Evolutionary conservation across 2,113 vertebrate species (phyloP).

Genomic region (Cygnus buccinator): DNA sequence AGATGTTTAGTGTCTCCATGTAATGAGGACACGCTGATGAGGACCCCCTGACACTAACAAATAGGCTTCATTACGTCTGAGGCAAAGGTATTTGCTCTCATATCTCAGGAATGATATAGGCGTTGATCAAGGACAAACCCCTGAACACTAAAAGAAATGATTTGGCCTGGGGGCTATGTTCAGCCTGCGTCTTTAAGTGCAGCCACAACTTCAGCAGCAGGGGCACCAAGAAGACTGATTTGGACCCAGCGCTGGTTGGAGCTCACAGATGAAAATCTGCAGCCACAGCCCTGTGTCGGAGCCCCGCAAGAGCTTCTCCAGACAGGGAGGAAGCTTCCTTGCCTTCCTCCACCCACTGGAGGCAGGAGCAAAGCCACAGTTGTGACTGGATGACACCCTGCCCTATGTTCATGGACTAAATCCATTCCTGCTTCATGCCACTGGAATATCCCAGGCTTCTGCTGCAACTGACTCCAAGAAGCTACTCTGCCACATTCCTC

Average conservation of each 20-base stretch:
- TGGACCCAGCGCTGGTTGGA: rapidly evolving
- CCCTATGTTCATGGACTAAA: neutral
- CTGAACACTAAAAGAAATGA: constrained; percentile 55
- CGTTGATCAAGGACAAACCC: constrained; percentile 50
- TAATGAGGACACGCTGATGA: constrained; percentile 17
- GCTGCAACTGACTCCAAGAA: neutral
- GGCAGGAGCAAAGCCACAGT: neutral
- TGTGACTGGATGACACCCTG: neutral
- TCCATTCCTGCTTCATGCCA: neutral
- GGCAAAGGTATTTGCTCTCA: constrained; percentile 74
- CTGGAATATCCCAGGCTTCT: neutral
- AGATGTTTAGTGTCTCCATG: constrained; percentile 60
- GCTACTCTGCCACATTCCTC: neutral
- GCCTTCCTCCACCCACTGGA: rapidly evolving
- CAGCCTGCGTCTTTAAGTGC: neutral
- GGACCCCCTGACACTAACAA: constrained; percentile 72
- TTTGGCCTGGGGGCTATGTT: constrained; percentile 55
- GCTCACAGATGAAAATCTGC: rapidly evolving
- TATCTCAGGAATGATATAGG: constrained; percentile 72
- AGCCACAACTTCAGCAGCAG: neutral
- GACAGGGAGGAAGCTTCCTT: neutral
- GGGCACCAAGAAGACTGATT: neutral
- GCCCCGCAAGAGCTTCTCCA: neutral
- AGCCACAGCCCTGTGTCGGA: neutral
- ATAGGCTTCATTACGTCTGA: constrained; percentile 65